These are phyloP conservation scores for Aurelia sp. DNA, from an alignment of 30 jellyfish, hydroid and myxozoan genomes.

Conservation along the genomic window DNA sequence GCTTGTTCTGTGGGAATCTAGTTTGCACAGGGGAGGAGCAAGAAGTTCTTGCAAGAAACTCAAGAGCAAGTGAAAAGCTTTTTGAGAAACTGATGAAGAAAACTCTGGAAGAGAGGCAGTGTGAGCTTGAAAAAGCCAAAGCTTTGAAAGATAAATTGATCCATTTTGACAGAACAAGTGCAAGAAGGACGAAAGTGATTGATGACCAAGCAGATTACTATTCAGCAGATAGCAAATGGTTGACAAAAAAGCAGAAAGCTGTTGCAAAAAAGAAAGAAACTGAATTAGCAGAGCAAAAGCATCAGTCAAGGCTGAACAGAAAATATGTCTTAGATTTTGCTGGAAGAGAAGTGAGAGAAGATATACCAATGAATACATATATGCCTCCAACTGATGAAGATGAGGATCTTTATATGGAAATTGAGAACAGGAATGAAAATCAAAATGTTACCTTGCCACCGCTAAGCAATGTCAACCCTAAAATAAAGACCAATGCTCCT, in stretches of 20 bases:
- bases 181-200: conserved; percentile 95
- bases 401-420: not conserved
- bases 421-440: not conserved
- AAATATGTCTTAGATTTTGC: conserved; percentile 87
- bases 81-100: conserved; percentile 77
- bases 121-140: conserved; percentile 71
- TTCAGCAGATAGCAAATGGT: conserved; percentile 92
- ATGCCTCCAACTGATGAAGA: conserved; percentile 29
- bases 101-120: conserved; percentile 34
- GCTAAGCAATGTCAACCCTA: conserved; percentile 27
- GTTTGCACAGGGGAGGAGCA: conserved; percentile 96
- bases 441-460: not conserved
- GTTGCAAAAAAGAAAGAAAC: conserved; percentile 72
- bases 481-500: conserved; percentile 42
- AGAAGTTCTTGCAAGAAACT: conserved; percentile 80
- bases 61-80: conserved; percentile 86
- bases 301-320: conserved; percentile 70
- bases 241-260: conserved; percentile 76
- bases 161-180: conserved; percentile 90
- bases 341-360: conserved; percentile 88
- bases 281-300: conserved; percentile 71
- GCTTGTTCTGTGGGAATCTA: conserved; percentile 94
- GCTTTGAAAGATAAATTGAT: conserved; percentile 82
- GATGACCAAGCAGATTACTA: conserved; percentile 99
- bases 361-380: conserved; percentile 7